Conservation (phyloP, 2,888 invertebrate species). For the Graphium colonna region DNA sequence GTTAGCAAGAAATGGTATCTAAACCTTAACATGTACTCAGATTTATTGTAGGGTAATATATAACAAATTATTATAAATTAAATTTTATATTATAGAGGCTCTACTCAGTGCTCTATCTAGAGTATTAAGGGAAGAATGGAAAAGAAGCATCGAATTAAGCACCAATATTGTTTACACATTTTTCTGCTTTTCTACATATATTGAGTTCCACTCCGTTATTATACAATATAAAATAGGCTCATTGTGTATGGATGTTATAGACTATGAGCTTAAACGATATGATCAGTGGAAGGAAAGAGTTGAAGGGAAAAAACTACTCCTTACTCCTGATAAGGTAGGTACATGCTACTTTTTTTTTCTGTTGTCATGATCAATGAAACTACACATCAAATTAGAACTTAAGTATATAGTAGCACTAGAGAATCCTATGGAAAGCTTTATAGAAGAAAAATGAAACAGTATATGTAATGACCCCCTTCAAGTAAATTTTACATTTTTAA, state of each 20-base stretch:
- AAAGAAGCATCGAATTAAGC: constrained; percentile 95
- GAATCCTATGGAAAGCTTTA: too few relatives aligned
- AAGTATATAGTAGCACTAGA: too few relatives aligned
- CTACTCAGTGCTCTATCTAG: constrained; percentile 96
- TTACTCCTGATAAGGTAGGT: constrained; percentile 69
- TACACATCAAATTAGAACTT: too few relatives aligned
- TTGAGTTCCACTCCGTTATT: constrained; percentile 96
- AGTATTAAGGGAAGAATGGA: constrained; percentile 98
- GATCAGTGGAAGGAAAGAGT: constrained; percentile 92
- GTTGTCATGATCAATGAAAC: too few relatives aligned
- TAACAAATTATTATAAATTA: not conserved
- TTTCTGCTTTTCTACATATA: constrained; percentile 97
- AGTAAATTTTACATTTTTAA: too few relatives aligned
- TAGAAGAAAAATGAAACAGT: too few relatives aligned
- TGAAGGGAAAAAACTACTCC: constrained; percentile 68
- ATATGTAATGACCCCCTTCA: too few relatives aligned
- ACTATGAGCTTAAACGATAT: constrained; percentile 95
- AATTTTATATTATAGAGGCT: constrained; percentile 83
- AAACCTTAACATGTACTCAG: not conserved
- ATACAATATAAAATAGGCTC: constrained; percentile 98
- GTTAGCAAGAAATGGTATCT: constrained; percentile 93
- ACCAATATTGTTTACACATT: constrained; percentile 98
- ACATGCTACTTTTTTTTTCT: too few relatives aligned
- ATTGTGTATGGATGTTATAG: constrained; percentile 96
- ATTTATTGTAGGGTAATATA: not conserved